Evolutionary conservation across 2,888 invertebrate genomes (phyloP), one percentile per base, ranked within the genome.

Genomic region (Yponomeuta cagnagella): DNA sequence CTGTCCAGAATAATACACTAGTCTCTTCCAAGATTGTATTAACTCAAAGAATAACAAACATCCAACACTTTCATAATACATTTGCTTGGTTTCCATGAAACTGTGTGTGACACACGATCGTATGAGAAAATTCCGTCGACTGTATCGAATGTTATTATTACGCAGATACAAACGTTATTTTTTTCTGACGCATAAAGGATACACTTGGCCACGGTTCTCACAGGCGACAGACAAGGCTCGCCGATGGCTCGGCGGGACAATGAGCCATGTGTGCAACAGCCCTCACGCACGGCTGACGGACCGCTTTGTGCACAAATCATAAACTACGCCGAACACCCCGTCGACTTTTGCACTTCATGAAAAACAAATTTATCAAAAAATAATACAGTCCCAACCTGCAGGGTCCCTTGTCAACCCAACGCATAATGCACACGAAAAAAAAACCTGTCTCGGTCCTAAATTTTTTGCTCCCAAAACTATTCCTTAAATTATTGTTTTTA

Each of bases 321-420:
- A 80, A 80, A 82, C 77, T 82, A 77, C 77, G 82, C 80, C 85
- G 87, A 88, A 82, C 79, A 81, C 79, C 79, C 79, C 82, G 76
- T 80, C 84, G 88, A 89, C 90, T 90, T 85, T 90, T 90, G 88
- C 90, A 92, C 89, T 92, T 91, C 91, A 92, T 91, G 91, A 92
- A 91, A 91, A 82, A 85, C 86, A 85, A 81, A 91, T 91, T 90
- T 90, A 89, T 82, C 81, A 78, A 78, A 72, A 78, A 82, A 90
- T 87, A 89, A 89, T 89, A 75, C 80, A 80, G 80, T 79, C 78
- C 77, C 80, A 86, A 90, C 90, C 89, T 89, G 88, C 82, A 82
- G 77, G 79, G 72, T 73, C 80, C 80, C 82, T 88, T 72, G 70
- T 70, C 70, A 63, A 69, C 43, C 67, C 15, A 66, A 10, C 67